Percentiles rank a stretch among this genome's conserved stretches.
phyloP scores from a whole-genome alignment of 2,113 vertebrate species.

The Agapornis roseicollis region DNA sequence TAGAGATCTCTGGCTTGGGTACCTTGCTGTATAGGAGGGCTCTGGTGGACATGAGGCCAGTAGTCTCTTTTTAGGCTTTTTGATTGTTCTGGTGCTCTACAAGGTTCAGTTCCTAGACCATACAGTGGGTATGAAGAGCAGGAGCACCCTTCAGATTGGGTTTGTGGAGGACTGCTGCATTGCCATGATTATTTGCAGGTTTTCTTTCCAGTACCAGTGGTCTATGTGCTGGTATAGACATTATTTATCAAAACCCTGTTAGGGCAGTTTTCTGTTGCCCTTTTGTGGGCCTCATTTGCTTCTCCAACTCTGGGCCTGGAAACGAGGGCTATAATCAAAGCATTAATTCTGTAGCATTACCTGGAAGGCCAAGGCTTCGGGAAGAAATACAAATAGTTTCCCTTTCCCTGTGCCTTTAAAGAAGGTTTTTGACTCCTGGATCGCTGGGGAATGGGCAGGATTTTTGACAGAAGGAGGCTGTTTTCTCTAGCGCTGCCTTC shows the following conservation, averaged over 20 bases:
- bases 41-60: background rate
- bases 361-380: background rate
- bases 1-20: background rate
- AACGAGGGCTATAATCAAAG: background rate
- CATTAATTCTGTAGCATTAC: slow-evolving; percentile 21
- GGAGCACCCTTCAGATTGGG: background rate
- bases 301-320: background rate
- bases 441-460: background rate
- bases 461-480: background rate
- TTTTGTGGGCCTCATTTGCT: slow-evolving; percentile 42
- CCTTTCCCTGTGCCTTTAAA: background rate
- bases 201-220: background rate
- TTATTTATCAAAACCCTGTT: slow-evolving; percentile 41
- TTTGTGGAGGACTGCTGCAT: background rate
- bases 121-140: background rate
- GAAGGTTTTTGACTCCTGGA: background rate
- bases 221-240: background rate
- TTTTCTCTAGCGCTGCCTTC: background rate
- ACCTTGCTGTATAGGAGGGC: background rate
- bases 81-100: background rate
- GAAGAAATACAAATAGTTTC: slow-evolving; percentile 8
- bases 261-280: slow-evolving; percentile 24
- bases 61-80: background rate
- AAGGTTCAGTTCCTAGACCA: background rate
- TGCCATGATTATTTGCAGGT: slow-evolving; percentile 26